Percentiles rank a stretch among this genome's conserved stretches.
Evolutionary conservation across 2,888 invertebrate genomes (phyloP).

Genomic region (Tuberolachnus salignus): DNA sequence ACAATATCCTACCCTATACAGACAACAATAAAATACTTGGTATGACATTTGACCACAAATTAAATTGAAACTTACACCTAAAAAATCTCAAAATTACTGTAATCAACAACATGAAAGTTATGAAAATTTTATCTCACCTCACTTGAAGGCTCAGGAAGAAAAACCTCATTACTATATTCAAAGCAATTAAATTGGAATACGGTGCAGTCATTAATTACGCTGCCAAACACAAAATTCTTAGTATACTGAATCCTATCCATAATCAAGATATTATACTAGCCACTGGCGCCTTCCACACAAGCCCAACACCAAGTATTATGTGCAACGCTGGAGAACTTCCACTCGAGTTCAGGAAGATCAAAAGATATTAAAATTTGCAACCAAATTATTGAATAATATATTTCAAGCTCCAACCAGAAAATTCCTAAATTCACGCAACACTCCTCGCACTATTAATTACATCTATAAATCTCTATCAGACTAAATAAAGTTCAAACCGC

Average conservation of each 20-base stretch:
- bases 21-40: not conserved
- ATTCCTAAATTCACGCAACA: not conserved
- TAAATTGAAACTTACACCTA: not conserved
- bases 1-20: not conserved
- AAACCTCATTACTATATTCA: not conserved
- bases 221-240: conserved; percentile 1
- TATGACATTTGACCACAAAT: not conserved
- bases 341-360: too few relatives aligned
- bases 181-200: not conserved
- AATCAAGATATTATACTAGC: conserved; percentile 7
- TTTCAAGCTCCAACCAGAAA: not conserved
- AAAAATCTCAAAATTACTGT: too few relatives aligned
- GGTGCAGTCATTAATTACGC: not conserved
- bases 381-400: too few relatives aligned
- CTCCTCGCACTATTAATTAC: not conserved
- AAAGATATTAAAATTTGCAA: too few relatives aligned
- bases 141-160: too few relatives aligned
- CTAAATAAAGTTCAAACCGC: not conserved
- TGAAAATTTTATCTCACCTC: too few relatives aligned
- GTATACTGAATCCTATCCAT: not conserved
- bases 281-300: not conserved
- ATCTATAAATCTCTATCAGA: not conserved
- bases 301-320: too few relatives aligned
- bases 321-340: too few relatives aligned
- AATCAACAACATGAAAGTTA: too few relatives aligned